phyloP scores from a whole-genome alignment of 2,888 invertebrate species.

The Tipula lateralis region DNA sequence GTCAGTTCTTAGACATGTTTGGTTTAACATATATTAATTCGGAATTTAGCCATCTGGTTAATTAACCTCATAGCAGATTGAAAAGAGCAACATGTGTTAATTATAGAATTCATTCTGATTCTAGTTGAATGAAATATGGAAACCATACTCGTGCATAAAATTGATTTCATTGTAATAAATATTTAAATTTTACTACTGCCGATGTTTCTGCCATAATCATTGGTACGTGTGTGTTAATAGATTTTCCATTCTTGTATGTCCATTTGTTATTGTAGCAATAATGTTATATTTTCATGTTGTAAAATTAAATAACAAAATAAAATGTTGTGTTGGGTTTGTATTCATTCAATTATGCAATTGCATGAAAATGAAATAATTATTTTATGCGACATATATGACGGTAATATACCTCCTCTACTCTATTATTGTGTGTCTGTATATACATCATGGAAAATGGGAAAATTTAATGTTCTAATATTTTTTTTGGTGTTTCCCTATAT shows the following conservation, averaged over 20 bases:
- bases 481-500: not conserved
- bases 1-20: too few relatives aligned
- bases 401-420: not conserved
- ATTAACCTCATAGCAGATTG: too few relatives aligned
- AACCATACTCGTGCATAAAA: not conserved
- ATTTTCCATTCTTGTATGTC: not conserved
- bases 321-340: not conserved
- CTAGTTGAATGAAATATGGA: too few relatives aligned
- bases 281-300: not conserved
- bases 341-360: constrained; percentile 27
- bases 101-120: too few relatives aligned
- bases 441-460: not conserved
- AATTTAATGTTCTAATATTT: not conserved
- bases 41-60: too few relatives aligned
- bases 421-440: not conserved
- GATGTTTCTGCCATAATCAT: not conserved
- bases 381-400: constrained; percentile 26
- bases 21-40: too few relatives aligned
- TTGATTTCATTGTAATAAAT: not conserved
- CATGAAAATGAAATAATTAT: constrained; percentile 28
- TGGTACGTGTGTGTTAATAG: not conserved
- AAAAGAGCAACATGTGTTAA: too few relatives aligned
- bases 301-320: not conserved
- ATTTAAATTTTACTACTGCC: not conserved
- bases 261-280: not conserved